These are phyloP conservation scores for Tetraneura akinire DNA, from an alignment of 1,140 invertebrate genomes.

Conservation along the genomic window DNA sequence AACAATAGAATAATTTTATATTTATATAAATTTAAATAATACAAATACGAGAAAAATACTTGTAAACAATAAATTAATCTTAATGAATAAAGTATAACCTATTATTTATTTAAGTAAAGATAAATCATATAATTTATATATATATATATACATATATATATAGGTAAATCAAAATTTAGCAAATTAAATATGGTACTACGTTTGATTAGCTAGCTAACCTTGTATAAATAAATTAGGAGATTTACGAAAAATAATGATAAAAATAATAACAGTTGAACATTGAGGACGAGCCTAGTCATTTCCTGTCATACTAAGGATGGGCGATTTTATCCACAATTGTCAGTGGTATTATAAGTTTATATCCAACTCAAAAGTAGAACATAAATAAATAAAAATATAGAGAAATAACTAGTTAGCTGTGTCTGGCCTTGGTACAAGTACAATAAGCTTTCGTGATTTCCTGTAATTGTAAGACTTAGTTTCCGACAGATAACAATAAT, in stretches of 20 bases:
- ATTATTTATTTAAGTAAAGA: no score
- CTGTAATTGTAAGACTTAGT: constrained; percentile 31
- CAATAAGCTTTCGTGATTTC: constrained; percentile 38
- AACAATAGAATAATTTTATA: no score
- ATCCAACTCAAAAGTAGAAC: background rate
- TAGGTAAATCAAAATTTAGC: background rate
- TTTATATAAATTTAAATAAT: no score
- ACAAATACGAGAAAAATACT: no score
- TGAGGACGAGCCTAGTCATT: constrained; percentile 33
- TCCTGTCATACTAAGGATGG: constrained; percentile 30
- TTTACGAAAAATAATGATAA: constrained; percentile 29
- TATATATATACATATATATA: no score
- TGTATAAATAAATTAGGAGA: constrained; percentile 15
- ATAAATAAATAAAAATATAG: constrained; percentile 19
- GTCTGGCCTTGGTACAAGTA: background rate
- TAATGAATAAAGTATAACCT: no score
- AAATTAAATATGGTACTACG: background rate
- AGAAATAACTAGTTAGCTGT: background rate
- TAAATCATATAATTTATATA: no score
- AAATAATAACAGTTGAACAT: constrained; percentile 23
- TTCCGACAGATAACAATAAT: constrained; percentile 28
- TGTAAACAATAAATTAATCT: no score
- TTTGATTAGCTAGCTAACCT: background rate
- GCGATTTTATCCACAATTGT: background rate
- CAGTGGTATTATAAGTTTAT: background rate